Conservation (phyloP, 2,113 vertebrate genomes). For the Muntiacus reevesi region DNA sequence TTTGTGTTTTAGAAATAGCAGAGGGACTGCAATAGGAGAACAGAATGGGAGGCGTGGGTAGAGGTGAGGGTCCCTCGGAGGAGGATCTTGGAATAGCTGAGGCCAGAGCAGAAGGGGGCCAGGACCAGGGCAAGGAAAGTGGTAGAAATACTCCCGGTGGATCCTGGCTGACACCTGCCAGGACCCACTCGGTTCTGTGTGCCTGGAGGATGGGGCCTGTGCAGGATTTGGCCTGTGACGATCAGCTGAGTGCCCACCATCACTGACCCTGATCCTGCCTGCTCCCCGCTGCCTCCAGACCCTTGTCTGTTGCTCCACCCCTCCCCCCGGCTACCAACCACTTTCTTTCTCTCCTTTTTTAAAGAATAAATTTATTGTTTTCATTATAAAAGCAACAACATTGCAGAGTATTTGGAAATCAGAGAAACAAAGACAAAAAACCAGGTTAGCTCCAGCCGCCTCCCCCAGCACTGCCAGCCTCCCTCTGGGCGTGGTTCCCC, state of each 20-base stretch:
- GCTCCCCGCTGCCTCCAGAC: not conserved
- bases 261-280: not conserved
- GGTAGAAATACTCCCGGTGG: not conserved
- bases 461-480: not conserved
- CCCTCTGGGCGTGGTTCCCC: constrained; percentile 42
- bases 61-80: not conserved
- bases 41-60: not conserved
- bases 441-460: not conserved
- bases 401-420: constrained; percentile 43
- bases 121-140: not conserved
- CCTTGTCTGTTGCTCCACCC: not conserved
- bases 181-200: rapidly evolving
- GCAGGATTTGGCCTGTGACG: not conserved
- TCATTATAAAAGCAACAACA: constrained; percentile 54
- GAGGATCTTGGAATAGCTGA: not conserved
- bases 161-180: not conserved
- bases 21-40: not conserved
- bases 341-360: not conserved
- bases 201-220: not conserved
- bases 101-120: not conserved
- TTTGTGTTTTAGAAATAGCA: not conserved
- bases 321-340: not conserved
- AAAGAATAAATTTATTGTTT: constrained; percentile 63
- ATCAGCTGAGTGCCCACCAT: not conserved
- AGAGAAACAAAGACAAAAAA: constrained; percentile 55